phyloP scores from a whole-genome alignment of 2,888 invertebrate species.

The Pseudanteris insignis region DNA sequence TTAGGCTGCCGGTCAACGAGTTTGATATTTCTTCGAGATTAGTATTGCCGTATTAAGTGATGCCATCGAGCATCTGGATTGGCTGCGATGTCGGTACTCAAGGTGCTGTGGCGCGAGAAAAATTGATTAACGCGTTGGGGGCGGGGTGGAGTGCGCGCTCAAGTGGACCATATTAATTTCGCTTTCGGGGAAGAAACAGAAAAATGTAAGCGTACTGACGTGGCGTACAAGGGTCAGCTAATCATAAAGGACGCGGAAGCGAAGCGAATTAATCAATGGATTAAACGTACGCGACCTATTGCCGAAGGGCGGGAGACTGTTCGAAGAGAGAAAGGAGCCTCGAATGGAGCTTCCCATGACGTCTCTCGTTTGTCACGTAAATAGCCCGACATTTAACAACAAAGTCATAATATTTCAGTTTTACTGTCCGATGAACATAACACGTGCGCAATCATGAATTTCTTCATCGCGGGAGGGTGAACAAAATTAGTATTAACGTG shows the following conservation, averaged over 20 bases:
- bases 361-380: constrained; percentile 65
- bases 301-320: constrained; percentile 25
- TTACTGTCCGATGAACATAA: constrained; percentile 56
- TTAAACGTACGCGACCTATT: constrained; percentile 54
- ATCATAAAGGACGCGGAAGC: constrained; percentile 60
- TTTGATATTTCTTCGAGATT: constrained; percentile 23
- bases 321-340: constrained; percentile 36
- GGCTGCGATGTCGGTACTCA: constrained; percentile 23
- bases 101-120: constrained; percentile 51
- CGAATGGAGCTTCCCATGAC: constrained; percentile 54
- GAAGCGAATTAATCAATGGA: constrained; percentile 64
- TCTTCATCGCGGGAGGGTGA: constrained; percentile 28
- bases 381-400: constrained; percentile 63
- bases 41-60: constrained; percentile 20
- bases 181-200: constrained; percentile 43
- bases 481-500: constrained; percentile 7
- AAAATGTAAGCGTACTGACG: constrained; percentile 43
- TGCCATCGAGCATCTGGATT: constrained; percentile 13
- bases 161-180: constrained; percentile 56
- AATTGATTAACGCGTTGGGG: constrained; percentile 54
- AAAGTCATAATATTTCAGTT: constrained; percentile 43
- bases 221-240: constrained; percentile 53
- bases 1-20: constrained; percentile 12
- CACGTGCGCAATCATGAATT: constrained; percentile 58
- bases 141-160: constrained; percentile 29